Conservation (phyloP, 2,888 invertebrate genomes). For the Rotaria macrura region DNA sequence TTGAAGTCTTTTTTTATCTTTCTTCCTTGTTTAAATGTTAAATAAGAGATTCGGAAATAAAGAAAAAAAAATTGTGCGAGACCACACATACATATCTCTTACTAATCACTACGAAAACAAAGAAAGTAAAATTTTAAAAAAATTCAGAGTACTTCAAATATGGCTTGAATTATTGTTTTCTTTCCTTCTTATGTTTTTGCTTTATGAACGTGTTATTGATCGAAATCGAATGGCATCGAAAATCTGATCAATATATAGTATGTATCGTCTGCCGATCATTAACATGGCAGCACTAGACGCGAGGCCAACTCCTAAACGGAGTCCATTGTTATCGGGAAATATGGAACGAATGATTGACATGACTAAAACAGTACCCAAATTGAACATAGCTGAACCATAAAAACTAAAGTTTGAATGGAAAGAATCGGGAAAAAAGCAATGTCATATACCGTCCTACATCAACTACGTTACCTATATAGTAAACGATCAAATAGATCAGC, state of each 20-base stretch:
- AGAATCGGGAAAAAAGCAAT: not conserved
- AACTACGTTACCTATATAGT: not conserved
- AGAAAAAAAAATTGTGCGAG: not conserved
- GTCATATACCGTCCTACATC: too few relatives aligned
- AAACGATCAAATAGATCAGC: not conserved
- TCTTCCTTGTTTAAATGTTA: not conserved
- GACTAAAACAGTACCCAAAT: not conserved
- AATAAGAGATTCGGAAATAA: not conserved
- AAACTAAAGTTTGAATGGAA: not conserved
- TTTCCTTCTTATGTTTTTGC: not conserved
- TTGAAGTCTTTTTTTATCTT: not conserved
- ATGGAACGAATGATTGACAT: constrained; percentile 2
- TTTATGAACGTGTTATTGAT: not conserved
- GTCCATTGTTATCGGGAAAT: not conserved
- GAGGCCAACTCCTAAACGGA: not conserved
- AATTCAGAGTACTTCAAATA: too few relatives aligned
- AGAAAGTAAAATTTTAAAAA: not conserved
- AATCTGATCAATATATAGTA: not conserved
- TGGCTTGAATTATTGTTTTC: too few relatives aligned
- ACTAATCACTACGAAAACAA: not conserved
- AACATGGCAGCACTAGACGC: not conserved
- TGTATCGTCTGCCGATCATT: not conserved
- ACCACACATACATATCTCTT: not conserved
- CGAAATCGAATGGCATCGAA: not conserved
- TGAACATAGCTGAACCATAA: not conserved